phyloP scores from a whole-genome alignment of 2,113 vertebrate species.

The Nannobrachium achirus region DNA sequence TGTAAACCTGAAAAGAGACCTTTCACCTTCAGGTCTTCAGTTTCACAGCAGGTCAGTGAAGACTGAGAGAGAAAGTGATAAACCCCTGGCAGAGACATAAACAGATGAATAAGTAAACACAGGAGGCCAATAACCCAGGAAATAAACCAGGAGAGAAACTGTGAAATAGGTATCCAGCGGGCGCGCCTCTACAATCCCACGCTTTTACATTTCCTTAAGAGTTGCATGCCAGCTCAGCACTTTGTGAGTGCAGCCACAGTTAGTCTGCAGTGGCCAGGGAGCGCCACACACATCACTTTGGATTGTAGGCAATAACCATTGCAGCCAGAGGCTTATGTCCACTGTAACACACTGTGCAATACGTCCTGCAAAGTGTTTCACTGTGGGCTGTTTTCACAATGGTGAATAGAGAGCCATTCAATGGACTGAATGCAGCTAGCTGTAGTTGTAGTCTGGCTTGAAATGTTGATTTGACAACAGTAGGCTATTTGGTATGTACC shows the following conservation, averaged over 20 bases:
- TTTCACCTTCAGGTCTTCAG: not conserved
- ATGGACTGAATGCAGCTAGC: not conserved
- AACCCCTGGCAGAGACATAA: not conserved
- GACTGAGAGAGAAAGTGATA: not conserved
- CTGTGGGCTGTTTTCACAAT: slow-evolving; percentile 31
- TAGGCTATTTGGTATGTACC: no score
- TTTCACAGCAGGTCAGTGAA: slow-evolving; percentile 12
- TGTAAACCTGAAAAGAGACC: not conserved
- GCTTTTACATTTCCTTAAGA: slow-evolving; percentile 51
- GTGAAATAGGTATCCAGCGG: slow-evolving; percentile 3
- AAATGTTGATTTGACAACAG: not conserved
- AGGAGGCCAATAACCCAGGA: slow-evolving; percentile 24
- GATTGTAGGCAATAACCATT: slow-evolving; percentile 49
- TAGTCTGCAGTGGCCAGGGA: slow-evolving; percentile 22
- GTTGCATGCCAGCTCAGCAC: slow-evolving; percentile 50
- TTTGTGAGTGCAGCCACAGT: slow-evolving; percentile 35
- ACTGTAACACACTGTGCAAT: slow-evolving; percentile 35
- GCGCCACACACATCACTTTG: slow-evolving; percentile 57
- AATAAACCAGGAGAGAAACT: slow-evolving; percentile 15
- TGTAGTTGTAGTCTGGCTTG: slow-evolving; percentile 14
- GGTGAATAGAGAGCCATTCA: slow-evolving; percentile 12
- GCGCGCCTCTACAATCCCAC: slow-evolving; percentile 9
- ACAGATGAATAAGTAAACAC: slow-evolving; percentile 25
- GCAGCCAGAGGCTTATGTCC: slow-evolving; percentile 33
- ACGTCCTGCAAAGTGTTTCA: slow-evolving; percentile 28